Evolutionary conservation across 2,113 vertebrate species (phyloP), one percentile per base, ranked within the genome.

Genomic region (Osmerus mordax): DNA sequence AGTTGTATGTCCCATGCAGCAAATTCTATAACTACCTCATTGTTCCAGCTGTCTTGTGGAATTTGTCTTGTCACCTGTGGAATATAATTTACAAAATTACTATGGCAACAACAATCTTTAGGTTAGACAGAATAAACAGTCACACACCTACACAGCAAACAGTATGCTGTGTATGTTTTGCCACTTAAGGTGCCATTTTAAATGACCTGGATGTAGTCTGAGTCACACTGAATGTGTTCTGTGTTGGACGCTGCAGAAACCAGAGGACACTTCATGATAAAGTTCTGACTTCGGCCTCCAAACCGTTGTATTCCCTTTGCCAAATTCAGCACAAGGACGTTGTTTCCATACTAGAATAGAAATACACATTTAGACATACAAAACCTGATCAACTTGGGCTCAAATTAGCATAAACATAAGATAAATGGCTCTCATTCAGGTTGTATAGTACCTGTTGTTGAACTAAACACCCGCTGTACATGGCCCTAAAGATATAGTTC

Each of bases 211-310:
- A 89, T 72, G 41, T 78, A 87, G 53, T 83, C 83, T 63, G 83
- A 79, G 69, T 85, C 81, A 86, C 88, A 83, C 47, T 78, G 79
- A 84, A 87, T 89, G 64, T 78, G 83, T 74, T 87, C 87, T 78
- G 68, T 83, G 84, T 81, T 88, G 62, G 80, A 87, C 82, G 86
- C 75, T 16, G 71, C 66, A 70, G 85, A 84, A 75, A 85, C 78
- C 21, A 86, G n/a, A 9, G 90, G 87, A 75, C 90, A 92, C 69
- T 89, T 89, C 87, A 90, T 88, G 21, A 89, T 70, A 69, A 81
- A 79, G 76, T 81, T 87, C 51, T 87, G 72, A 65, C 83, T 84
- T 75, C 87, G 87, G 62, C 82, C 80, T 73, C 83, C 78, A 12
- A 84, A 88, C 25, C 81, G 73, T 51, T 51, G 85, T 25, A 83